These are phyloP conservation scores for Noctua pronuba DNA, from an alignment of 2,888 invertebrate species.

Conservation along the genomic window DNA sequence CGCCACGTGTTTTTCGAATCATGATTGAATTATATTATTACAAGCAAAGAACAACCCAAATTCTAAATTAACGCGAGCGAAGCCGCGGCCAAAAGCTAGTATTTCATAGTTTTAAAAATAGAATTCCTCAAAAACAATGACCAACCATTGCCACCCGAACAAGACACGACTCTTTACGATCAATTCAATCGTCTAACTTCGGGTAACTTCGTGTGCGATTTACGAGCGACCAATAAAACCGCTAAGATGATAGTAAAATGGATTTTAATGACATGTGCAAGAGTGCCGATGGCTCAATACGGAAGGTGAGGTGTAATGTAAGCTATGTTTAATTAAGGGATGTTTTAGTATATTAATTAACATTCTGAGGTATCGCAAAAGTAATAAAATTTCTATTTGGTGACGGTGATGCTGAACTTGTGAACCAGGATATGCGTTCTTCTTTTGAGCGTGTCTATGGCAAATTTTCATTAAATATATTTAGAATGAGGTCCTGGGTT, in stretches of 20 bases:
- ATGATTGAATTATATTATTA: too few species aligned
- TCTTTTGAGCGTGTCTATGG: background rate
- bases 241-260: conserved; percentile 80
- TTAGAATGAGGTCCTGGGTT: too few species aligned
- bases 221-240: conserved; percentile 79
- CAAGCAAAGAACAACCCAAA: too few species aligned
- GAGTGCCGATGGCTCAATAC: conserved; percentile 73
- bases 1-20: too few species aligned
- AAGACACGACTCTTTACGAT: conserved; percentile 76
- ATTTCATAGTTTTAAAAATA: background rate
- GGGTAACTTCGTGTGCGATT: conserved; percentile 75
- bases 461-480: background rate
- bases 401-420: background rate
- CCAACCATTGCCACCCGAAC: conserved; percentile 52
- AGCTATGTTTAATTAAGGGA: conserved; percentile 56
- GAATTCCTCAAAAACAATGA: background rate
- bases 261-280: conserved; percentile 79
- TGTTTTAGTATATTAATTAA: conserved; percentile 38
- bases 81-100: too few species aligned
- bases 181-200: conserved; percentile 77
- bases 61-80: too few species aligned
- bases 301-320: conserved; percentile 53
- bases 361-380: background rate
- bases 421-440: background rate
- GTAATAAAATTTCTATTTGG: conserved; percentile 3